A percentile compares a stretch with the other conserved stretches of the same genome.
phyloP scores from a whole-genome alignment of 2,888 invertebrate species.

The Omphaloscelis lunosa region DNA sequence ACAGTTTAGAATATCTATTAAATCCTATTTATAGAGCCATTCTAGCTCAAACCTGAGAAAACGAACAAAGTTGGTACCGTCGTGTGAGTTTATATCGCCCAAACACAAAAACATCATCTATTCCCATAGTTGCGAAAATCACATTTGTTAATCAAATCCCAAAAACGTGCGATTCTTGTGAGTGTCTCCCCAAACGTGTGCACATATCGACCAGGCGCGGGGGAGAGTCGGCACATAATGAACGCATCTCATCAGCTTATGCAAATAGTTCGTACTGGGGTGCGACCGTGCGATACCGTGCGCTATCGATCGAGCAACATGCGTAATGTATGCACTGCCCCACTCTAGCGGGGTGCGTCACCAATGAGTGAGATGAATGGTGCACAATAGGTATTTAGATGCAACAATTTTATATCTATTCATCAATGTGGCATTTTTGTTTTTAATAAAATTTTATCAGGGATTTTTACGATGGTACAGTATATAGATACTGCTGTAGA shows the following conservation, averaged over 20 bases:
- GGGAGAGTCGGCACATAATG: conserved; percentile 66
- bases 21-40: not conserved
- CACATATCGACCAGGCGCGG: conserved; percentile 47
- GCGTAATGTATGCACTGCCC: conserved; percentile 58
- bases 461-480: not conserved
- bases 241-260: conserved; percentile 80
- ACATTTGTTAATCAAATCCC: conserved; percentile 40
- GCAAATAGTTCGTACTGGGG: conserved; percentile 72
- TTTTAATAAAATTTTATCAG: not conserved
- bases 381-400: conserved; percentile 16
- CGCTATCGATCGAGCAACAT: conserved; percentile 68
- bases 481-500: not conserved
- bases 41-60: not conserved
- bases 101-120: not conserved
- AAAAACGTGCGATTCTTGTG: conserved; percentile 36
- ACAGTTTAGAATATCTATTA: not conserved
- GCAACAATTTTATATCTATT: not conserved
- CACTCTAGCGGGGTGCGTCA: conserved; percentile 27
- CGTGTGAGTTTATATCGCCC: not conserved
- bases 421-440: not conserved
- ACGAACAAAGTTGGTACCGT: not conserved
- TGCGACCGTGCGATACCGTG: conserved; percentile 22
- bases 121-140: conserved; percentile 13
- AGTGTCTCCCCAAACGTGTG: conserved; percentile 34
- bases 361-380: conserved; percentile 16